These are phyloP conservation scores for Drosophila suzukii DNA, from an alignment of 1,140 invertebrate genomes.

Conservation along the genomic window DNA sequence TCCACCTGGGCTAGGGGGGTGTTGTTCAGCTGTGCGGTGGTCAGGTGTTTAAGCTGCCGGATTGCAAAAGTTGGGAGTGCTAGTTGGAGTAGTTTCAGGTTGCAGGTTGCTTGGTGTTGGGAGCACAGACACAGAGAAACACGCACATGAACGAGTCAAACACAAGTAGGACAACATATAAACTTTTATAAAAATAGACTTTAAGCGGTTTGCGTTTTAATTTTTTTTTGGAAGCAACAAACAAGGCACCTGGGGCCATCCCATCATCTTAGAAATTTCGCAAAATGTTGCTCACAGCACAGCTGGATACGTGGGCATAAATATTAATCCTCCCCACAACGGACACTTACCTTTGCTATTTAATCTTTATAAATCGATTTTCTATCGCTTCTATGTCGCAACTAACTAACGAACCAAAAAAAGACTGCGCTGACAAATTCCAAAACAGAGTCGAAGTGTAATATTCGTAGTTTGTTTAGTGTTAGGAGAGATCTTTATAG, in stretches of 20 bases:
- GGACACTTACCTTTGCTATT: slow-evolving; percentile 66
- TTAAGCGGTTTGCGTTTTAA: slow-evolving; percentile 52
- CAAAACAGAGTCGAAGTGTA: slow-evolving; percentile 70
- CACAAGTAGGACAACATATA: slow-evolving; percentile 51
- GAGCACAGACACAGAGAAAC: slow-evolving; percentile 46
- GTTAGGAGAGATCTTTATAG: slow-evolving; percentile 38
- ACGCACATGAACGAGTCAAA: slow-evolving; percentile 43
- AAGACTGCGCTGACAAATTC: slow-evolving; percentile 62
- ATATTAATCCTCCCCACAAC: slow-evolving; percentile 59
- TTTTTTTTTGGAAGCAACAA: slow-evolving; percentile 48
- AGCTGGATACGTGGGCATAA: slow-evolving; percentile 52
- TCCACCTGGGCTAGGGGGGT: slow-evolving; percentile 89
- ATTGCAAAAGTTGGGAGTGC: slow-evolving; percentile 73
- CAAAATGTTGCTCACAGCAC: slow-evolving; percentile 38
- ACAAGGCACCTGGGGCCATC: slow-evolving; percentile 43
- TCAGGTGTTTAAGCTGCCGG: slow-evolving; percentile 67
- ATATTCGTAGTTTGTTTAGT: slow-evolving; percentile 64
- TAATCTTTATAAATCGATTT: slow-evolving; percentile 70
- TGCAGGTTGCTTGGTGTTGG: slow-evolving; percentile 31
- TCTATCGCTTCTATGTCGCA: slow-evolving; percentile 68
- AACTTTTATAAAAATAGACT: slow-evolving; percentile 34
- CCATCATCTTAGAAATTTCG: slow-evolving; percentile 44
- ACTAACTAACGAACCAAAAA: slow-evolving; percentile 44
- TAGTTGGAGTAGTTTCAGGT: slow-evolving; percentile 47
- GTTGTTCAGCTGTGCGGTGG: slow-evolving; percentile 89